Evolutionary conservation across 1,140 invertebrate genomes (phyloP), one percentile per base, ranked within the genome.

Genomic region (Apis dorsata): DNA sequence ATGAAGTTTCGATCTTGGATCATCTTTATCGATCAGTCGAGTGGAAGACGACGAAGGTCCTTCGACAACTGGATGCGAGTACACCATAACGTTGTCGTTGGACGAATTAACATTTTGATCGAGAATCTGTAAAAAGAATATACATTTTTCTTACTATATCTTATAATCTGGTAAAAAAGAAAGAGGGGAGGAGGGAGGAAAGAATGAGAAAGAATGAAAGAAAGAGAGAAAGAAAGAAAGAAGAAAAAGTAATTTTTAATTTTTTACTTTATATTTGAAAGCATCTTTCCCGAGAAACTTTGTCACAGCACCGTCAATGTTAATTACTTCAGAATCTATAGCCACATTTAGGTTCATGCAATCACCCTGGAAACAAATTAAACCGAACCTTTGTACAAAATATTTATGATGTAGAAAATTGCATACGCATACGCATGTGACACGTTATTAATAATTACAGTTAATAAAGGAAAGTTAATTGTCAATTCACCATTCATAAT

Each of bases 1-100:
- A 89, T 96, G 96, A 55, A 95, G 86, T 70, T 94, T 91, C 69
- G 94, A 94, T 83, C 94, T 88, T 1, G 94, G 94, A 89, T 95
- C 94, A 81, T 94, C 93, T 84, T 94, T 94, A 85, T 94, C 93
- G 79, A 95, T 92, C 62, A 93, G 73, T 13, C 89, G 90, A 21
- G 90, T 74, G 12, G 81, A 65, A 7, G 82, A 87, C 10, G 88
- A 85, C 7, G 88, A 85, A 13, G 86, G 75, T 11, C 62, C 83
- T 60, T 86, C 90, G 55, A 86, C 81, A 49, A 84, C 71, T 15
- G 91, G 75, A 55, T 90, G 89, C 19, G 88, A 88, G 70, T 91
- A 91, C n/a, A 90, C 79, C 17, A 85, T 79, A n/a, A 88, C 59
- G 71, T 90, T 90, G 55, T 93, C 90, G 59, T 92, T 89, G 13